Evolutionary conservation across 2,888 invertebrate species (phyloP).

Genomic region (Drosophila nigritarsus): DNA sequence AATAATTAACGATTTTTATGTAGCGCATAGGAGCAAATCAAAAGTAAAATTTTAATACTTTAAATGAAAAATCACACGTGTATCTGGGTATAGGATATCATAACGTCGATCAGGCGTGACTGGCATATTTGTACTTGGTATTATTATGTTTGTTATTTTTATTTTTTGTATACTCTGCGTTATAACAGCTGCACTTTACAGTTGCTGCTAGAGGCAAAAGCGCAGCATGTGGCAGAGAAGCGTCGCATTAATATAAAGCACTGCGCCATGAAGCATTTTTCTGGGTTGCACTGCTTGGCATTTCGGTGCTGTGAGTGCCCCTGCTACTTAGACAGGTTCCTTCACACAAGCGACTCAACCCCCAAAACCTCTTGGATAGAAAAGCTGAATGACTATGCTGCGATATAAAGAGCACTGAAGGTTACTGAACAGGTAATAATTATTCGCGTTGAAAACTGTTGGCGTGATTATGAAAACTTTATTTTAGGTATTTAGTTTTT

Average conservation of each 20-base stretch:
- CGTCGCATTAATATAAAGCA: constrained; percentile 74
- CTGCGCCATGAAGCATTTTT: constrained; percentile 76
- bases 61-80: rapidly evolving
- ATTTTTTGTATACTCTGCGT: constrained; percentile 41
- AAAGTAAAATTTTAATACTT: neutral
- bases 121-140: constrained; percentile 30
- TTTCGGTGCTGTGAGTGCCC: constrained; percentile 28
- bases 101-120: neutral
- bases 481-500: neutral
- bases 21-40: neutral
- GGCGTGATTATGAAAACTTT: neutral
- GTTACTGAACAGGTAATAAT: constrained; percentile 41
- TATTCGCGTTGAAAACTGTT: neutral
- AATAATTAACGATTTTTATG: neutral
- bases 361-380: constrained; percentile 4
- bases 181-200: constrained; percentile 76
- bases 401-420: constrained; percentile 21
- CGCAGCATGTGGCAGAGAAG: constrained; percentile 55
- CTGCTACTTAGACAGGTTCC: constrained; percentile 41
- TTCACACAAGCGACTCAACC: constrained; percentile 22
- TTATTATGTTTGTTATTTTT: constrained; percentile 43
- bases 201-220: constrained; percentile 61
- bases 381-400: constrained; percentile 42
- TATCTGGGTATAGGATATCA: neutral
- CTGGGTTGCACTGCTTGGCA: constrained; percentile 55